Base-by-base conservation (phyloP, 1,140 invertebrate species). In the Zaprionus taronus region DNA sequence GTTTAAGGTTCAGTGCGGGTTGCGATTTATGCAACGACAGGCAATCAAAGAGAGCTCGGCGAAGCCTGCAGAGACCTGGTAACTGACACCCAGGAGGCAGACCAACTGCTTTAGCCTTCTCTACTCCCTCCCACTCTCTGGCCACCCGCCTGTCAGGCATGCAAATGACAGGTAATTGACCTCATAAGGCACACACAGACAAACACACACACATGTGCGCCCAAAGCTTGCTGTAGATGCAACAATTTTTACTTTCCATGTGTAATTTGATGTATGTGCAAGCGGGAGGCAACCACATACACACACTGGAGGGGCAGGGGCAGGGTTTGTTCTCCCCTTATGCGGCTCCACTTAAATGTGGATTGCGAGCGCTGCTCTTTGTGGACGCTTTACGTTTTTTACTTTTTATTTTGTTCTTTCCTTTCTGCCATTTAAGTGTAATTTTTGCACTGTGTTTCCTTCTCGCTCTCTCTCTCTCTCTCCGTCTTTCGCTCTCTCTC, bases 141-240 rank as follows among this genome's bases (percentile, higher is more conserved):
- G 7, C 49, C 38, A n/a, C 63, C 61, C 53, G 68, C 22, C 69
- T 55, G 72, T 69, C 85, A 78, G 85, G 89, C 85, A 89, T 89
- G 84, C 81, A 89, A 89, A 89, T 89, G 85, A 89, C 85, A 89
- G 84, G 84, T 89, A 89, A 89, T 89, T 89, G 84, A 89, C 84
- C 84, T 90, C 81, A 89, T 90, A 90, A 89, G 78, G 79, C 34
- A 38, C 17, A 34, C n/a, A 22, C 17, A 12, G 20, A 56, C 17
- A 12, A 15, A 56, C 41, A 67, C 36, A 34, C 34, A 63, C 36
- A 44, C 61, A 31, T 44, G 22, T 17, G 2, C 31, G 4, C 4
- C 4, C 11, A 28, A 26, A 57, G 57, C 53, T 56, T 53, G 68
- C 61, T 38, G 36, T 79, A 69, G 51, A 79, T 89, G 84, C 83